Evolutionary conservation across 2,797 vertebrate species (phyloP), one percentile per base, ranked within the genome.

Genomic region (Anisognathus igniventris): DNA sequence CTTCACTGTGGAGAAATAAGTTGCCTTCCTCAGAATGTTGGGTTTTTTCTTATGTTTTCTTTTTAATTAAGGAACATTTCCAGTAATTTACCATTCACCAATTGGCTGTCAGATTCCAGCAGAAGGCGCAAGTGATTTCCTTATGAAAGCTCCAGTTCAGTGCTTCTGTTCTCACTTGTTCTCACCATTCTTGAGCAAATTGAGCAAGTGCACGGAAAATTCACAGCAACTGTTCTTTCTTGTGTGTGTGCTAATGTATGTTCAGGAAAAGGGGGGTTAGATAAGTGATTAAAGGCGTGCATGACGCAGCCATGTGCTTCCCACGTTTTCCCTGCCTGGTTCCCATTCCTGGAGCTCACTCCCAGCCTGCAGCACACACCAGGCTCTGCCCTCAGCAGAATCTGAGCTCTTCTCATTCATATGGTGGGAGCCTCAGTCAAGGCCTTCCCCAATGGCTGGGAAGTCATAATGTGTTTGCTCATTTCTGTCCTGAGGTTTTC

Each of bases 51-150:
- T 86, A 39, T 12, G 58, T 94, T 95, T 90, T 73, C 92, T 88
- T 93, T 72, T 75, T 86, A 90, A 96, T 93, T 92, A 88, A 92
- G 44, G 60, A 91, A 73, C 73, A 42, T 92, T 94, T 72, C 91
- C 85, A 90, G 91, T 86, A 73, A 42, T 74, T 83, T 96, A 57
- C 85, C 79, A 86, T 70, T 39, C 81, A 39, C 66, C 86, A 73
- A 7, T 12, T 79, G 93, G 79, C 79, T 70, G 70, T 76, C 61
- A 71, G 73, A 25, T 66, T 84, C 87, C 94, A 92, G 83, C 73
- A 91, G 92, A 93, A 91, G 79, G 87, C 31, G 1, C 87, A 84
- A 91, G 82, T n/a, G 40, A 78, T 93, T 93, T 81, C 91, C 85
- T 72, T 50, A 20, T 7, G 79, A 56, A 40, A 81, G 61, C 72